These are phyloP conservation scores for Hydrozoanthus gracilis DNA, from an alignment of 92 coral and sea anemone species.

Conservation along the genomic window DNA sequence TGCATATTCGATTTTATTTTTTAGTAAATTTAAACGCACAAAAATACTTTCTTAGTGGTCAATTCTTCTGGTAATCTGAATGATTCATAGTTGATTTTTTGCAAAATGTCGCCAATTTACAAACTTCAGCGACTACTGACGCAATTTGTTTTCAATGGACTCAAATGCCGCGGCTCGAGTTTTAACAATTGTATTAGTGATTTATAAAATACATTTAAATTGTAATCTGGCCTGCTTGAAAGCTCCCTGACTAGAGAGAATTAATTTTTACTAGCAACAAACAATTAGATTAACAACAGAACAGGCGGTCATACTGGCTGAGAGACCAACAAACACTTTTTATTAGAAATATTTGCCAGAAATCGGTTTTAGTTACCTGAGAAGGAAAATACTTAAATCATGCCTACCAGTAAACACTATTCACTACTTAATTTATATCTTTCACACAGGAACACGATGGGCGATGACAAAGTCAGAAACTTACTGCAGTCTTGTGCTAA, in stretches of 20 bases:
- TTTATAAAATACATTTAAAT: not conserved
- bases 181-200: not conserved
- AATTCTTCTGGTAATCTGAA: not conserved
- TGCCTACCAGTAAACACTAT: not conserved
- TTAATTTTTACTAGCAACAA: too few species aligned
- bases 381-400: not conserved
- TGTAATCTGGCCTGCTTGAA: not conserved
- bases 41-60: not conserved
- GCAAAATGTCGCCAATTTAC: not conserved
- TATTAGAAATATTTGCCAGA: not conserved
- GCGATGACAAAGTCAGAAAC: constrained; percentile 50
- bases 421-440: not conserved
- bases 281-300: constrained; percentile 12
- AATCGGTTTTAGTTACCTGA: constrained; percentile 8
- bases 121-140: not conserved
- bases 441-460: constrained; percentile 20
- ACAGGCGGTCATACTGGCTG: constrained; percentile 9
- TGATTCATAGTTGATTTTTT: not conserved
- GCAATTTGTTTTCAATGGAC: not conserved
- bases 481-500: constrained; percentile 54
- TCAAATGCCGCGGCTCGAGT: too few species aligned
- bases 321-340: not conserved
- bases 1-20: not conserved
- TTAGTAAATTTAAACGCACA: not conserved
- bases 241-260: not conserved